Evolutionary conservation across 1,140 invertebrate genomes (phyloP), one percentile per base, ranked within the genome.

Genomic region (Berghia stephanieae): DNA sequence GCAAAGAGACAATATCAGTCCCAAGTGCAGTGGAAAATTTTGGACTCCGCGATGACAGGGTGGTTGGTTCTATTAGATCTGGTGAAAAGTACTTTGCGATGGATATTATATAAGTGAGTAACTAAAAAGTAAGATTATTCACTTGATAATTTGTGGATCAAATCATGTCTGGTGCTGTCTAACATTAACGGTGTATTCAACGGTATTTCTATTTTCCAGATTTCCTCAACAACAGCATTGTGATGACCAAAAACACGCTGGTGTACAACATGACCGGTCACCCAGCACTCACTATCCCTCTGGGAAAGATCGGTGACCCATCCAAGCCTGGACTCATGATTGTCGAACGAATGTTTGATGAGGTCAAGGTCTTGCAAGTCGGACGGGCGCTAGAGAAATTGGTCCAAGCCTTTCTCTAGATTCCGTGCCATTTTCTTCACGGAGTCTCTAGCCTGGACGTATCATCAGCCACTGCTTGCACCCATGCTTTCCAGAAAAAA

Each of bases 241-340:
- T 49, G 5, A 81, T 82, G 80, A 36, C 77, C 21, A 38, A 57
- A 16, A 86, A 87, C 66, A 83, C 80, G 13, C 71, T 80, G 5
- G 80, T 81, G 18, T 83, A 83, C 72, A 71, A 87, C 76, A 60
- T 66, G n/a, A 87, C 82, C 0, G 84, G 85, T 21, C 84, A 87
- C 43, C 85, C 84, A 0, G 83, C 85, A 27, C 67, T 87, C 0
- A 77, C 81, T 4, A 79, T 87, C 24, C 85, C 85, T 63, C 84
- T 85, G 1, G 85, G 86, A 24, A 77, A 78, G 55, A 57, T 69
- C 6, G n/a, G 74, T 3, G 80, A 85, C 0, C 80, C 82, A n/a
- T 78, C 84, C 49, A 84, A 84, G 1, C 75, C 84, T 36, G 82
- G 83, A 21, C 46, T 84, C 70, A 82, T 83, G 82, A 82, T 85